phyloP scores from a whole-genome alignment of 2,888 invertebrate species.

The Tethea ocularis region DNA sequence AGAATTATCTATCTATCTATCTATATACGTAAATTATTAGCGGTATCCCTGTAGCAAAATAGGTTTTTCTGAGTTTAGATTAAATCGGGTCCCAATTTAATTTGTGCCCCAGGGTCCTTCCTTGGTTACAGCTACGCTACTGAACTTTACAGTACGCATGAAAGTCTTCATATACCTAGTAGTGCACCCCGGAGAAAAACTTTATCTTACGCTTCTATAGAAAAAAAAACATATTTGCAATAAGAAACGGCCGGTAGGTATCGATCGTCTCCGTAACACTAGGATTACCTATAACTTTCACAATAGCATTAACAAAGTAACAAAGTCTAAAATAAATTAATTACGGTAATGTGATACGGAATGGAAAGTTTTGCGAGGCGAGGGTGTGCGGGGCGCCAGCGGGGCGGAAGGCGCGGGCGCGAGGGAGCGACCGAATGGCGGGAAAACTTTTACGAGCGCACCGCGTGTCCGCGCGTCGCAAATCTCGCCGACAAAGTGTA shows the following conservation, averaged over 20 bases:
- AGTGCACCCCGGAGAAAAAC: too few relatives aligned
- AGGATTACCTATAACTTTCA: constrained; percentile 1
- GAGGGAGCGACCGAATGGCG: constrained; percentile 43
- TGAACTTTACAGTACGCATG: too few relatives aligned
- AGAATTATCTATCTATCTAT: too few relatives aligned
- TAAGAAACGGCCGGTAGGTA: neutral
- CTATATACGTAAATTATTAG: too few relatives aligned
- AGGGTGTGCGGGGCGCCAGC: constrained; percentile 27
- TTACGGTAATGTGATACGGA: constrained; percentile 62
- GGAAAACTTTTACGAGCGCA: constrained; percentile 57
- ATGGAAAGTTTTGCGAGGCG: constrained; percentile 59
- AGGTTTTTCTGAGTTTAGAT: too few relatives aligned
- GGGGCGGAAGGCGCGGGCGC: constrained; percentile 29
- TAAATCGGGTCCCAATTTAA: too few relatives aligned
- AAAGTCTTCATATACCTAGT: too few relatives aligned
- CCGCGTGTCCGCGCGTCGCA: constrained; percentile 11
- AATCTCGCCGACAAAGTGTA: constrained; percentile 5
- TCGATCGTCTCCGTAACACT: neutral
- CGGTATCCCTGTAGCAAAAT: too few relatives aligned
- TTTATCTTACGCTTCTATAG: too few relatives aligned
- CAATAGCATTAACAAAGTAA: constrained; percentile 42
- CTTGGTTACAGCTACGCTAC: too few relatives aligned
- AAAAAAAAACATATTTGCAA: too few relatives aligned
- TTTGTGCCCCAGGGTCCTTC: too few relatives aligned
- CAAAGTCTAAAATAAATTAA: constrained; percentile 61